Evolutionary conservation across 2,797 vertebrate species (phyloP), one percentile per base, ranked within the genome.

Genomic region (Chaetophractus vellerosus): DNA sequence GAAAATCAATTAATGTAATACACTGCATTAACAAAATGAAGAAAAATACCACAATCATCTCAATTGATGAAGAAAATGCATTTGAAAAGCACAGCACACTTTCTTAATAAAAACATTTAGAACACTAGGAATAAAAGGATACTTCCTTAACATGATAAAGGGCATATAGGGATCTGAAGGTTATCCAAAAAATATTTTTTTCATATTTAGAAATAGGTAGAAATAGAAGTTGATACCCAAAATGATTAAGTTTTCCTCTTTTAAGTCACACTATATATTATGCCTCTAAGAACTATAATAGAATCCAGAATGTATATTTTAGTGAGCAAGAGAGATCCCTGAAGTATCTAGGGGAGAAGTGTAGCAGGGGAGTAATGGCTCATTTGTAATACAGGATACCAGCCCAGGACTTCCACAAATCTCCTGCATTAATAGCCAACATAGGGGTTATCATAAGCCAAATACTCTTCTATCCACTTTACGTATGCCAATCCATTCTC

Each of bases 151-250:
- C 10, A 45, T 45, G 10, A 45, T 45, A 45, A 45, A 45, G 45
- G 45, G 10, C 45, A 12, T 28, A 75, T 24, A 41, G 26, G 21
- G 74, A 88, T 4, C 38, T 88, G 28, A 45, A 72, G 15, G 64
- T 78, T 93, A 88, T 52, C 6, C 21, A 36, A 91, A 55, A 5
- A 76, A 15, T 85, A 28, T 80, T 93, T 95, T 86, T 24, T 68
- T 93, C 64, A 16, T 64, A 74, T 82, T 79, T 93, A 82, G 23
- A 94, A 84, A 69, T 21, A 12, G 28, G 78, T 15, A 68, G 80
- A 38, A 86, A 63, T 57, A 76, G 11, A 90, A 91, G 36, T 6
- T 55, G 33, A 79, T 5, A 33, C 79, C 6, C 19, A 15, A 66
- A 59, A 72, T 45, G 33, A 89, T 0, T 83, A 3, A 52, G 79